phyloP scores from a whole-genome alignment of 2,797 vertebrate species.

The Gymnodraco acuticeps region DNA sequence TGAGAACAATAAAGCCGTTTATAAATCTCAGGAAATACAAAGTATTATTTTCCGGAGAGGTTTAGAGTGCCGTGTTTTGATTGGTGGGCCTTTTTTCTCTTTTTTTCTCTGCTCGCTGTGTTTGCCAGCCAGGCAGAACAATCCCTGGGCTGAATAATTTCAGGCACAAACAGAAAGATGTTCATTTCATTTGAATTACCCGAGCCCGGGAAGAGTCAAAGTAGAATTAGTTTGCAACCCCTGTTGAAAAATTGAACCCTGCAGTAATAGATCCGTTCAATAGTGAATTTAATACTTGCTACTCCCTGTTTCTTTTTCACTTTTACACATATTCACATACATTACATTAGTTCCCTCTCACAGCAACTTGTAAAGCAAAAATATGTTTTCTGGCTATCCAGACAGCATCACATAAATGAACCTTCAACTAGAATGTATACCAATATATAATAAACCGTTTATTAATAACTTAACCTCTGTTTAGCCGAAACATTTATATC shows the following conservation, averaged over 20 bases:
- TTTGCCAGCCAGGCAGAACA: conserved; percentile 33
- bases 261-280: conserved; percentile 6
- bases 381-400: not conserved
- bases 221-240: conserved; percentile 14
- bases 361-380: not conserved
- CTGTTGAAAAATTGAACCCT: conserved; percentile 34
- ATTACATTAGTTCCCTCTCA: not conserved
- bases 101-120: conserved; percentile 6
- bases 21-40: conserved; percentile 54
- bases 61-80: conserved; percentile 30
- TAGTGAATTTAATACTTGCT: not conserved
- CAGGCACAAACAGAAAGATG: conserved; percentile 50
- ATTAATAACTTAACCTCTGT: not conserved
- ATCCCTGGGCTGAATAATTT: conserved; percentile 55
- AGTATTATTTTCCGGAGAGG: conserved; percentile 42
- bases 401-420: not conserved
- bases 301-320: not conserved
- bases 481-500: not conserved
- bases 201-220: conserved; percentile 21
- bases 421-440: not conserved
- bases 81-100: conserved; percentile 15
- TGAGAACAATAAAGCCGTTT: conserved; percentile 26
- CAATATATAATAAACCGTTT: not conserved
- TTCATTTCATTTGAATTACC: conserved; percentile 71
- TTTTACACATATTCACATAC: not conserved